phyloP scores from a whole-genome alignment of 2,888 invertebrate species.

The Chymomyza caudatula region DNA sequence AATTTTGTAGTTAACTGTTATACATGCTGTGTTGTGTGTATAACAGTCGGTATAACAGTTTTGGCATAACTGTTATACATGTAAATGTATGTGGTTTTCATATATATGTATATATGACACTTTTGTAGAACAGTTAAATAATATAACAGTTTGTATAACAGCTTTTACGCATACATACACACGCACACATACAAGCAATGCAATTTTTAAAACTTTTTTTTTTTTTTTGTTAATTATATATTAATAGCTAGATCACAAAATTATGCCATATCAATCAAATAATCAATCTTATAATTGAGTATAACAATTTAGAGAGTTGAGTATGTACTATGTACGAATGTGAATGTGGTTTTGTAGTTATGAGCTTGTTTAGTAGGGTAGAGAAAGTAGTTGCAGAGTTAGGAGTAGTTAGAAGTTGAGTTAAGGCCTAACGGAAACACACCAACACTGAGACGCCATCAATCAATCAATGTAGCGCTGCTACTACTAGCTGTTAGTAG shows the following conservation, averaged over 20 bases:
- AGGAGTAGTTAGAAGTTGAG: not conserved
- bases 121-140: not conserved
- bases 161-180: constrained; percentile 1
- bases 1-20: not conserved
- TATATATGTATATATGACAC: not conserved
- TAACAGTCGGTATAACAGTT: not conserved
- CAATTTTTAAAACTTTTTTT: not conserved
- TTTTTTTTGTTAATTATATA: not conserved
- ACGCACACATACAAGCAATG: constrained; percentile 14
- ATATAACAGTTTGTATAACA: not conserved
- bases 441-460: constrained; percentile 19
- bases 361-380: constrained; percentile 1
- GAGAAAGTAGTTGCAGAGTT: constrained; percentile 34
- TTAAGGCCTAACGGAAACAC: constrained; percentile 34
- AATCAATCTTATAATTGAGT: constrained; percentile 28
- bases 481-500: not conserved
- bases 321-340: not conserved
- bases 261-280: constrained; percentile 32
- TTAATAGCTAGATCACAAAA: not conserved
- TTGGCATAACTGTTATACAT: constrained; percentile 3
- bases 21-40: not conserved
- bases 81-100: constrained; percentile 1
- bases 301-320: not conserved
- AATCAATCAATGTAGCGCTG: constrained; percentile 22
- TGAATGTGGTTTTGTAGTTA: not conserved